Percentiles rank a stretch among this genome's conserved stretches.
These are phyloP conservation scores for Graphium colonna DNA, from an alignment of 2,888 invertebrate species.

Conservation along the genomic window DNA sequence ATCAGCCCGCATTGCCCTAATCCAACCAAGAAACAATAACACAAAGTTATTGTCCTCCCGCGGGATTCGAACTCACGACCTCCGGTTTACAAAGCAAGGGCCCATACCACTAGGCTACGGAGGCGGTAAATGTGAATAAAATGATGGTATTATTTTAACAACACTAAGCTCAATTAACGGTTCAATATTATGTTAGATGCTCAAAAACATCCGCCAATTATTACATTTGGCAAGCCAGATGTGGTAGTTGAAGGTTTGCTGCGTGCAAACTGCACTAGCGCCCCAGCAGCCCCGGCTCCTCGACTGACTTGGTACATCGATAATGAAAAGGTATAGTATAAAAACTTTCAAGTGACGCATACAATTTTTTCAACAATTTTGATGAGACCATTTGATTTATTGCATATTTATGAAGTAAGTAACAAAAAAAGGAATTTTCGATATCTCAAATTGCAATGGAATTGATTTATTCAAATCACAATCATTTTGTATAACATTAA, in stretches of 20 bases:
- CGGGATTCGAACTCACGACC: no score
- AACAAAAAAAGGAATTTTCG: no score
- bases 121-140: background rate
- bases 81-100: no score
- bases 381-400: no score
- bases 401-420: no score
- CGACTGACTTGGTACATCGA: conserved; percentile 89
- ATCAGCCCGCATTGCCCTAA: background rate
- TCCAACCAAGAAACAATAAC: no score
- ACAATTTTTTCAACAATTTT: no score
- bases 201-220: conserved; percentile 84
- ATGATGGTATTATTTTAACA: background rate
- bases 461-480: no score
- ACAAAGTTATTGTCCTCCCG: no score
- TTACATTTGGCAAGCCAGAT: conserved; percentile 85
- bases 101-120: no score
- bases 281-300: conserved; percentile 86
- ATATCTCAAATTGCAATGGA: no score
- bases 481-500: conserved; percentile 14
- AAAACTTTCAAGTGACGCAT: background rate
- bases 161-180: background rate
- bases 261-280: conserved; percentile 87
- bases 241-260: conserved; percentile 85
- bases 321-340: conserved; percentile 81
- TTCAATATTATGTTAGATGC: conserved; percentile 63